phyloP scores from a whole-genome alignment of 2,888 invertebrate species.

The Eugnorisma glareosa region DNA sequence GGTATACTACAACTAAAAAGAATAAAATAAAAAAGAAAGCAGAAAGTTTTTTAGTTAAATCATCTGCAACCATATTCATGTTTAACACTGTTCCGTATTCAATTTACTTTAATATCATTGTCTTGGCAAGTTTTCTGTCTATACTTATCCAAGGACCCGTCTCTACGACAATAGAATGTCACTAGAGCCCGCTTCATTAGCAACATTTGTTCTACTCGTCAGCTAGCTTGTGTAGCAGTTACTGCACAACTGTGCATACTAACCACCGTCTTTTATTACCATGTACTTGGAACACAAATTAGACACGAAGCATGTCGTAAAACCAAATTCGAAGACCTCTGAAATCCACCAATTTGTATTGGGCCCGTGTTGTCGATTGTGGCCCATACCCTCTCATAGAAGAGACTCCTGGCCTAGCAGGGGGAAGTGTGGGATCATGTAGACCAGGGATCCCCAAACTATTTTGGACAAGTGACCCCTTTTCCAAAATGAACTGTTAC shows the following conservation, averaged over 20 bases:
- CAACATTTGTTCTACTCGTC: constrained; percentile 70
- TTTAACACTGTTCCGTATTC: neutral
- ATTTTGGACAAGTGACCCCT: no score
- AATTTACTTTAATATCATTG: neutral
- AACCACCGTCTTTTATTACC: constrained; percentile 30
- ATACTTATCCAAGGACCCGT: neutral
- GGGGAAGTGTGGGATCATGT: neutral
- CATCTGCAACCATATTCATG: neutral
- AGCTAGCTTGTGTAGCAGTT: constrained; percentile 58
- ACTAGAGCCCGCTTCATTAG: constrained; percentile 67
- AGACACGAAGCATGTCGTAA: neutral
- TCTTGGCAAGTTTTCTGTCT: neutral
- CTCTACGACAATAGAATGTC: constrained; percentile 6
- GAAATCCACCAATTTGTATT: neutral
- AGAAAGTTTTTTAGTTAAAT: neutral
- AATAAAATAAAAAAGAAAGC: no score
- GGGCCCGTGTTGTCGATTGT: neutral
- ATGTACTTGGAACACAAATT: constrained; percentile 27
- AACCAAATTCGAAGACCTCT: neutral
- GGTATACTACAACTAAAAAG: no score
- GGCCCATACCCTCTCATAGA: neutral
- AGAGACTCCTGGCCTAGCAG: neutral
- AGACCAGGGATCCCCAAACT: no score
- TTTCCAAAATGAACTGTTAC: no score
- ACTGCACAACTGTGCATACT: constrained; percentile 40